phyloP scores from a whole-genome alignment of 1,140 invertebrate genomes.

The Nautilus pompilius region DNA sequence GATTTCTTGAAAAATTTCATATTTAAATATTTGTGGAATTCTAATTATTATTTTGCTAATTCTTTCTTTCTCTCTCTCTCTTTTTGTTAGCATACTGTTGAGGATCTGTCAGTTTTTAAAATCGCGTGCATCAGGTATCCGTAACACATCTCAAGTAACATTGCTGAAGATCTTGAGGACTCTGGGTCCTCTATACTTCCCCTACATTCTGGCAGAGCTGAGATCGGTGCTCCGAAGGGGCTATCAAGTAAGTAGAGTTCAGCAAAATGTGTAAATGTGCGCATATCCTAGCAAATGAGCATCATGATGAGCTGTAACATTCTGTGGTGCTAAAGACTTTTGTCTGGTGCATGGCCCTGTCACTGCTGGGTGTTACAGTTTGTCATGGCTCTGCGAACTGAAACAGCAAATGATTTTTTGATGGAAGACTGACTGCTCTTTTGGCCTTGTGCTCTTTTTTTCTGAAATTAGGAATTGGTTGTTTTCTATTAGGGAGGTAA shows the following conservation, averaged over 20 bases:
- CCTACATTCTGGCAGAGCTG: constrained; percentile 76
- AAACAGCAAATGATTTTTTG: too few relatives aligned
- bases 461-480: too few relatives aligned
- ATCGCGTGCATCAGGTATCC: constrained; percentile 82
- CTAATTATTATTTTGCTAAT: constrained; percentile 7
- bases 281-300: neutral
- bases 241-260: constrained; percentile 66
- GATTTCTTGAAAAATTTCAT: too few relatives aligned
- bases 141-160: constrained; percentile 80
- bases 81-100: constrained; percentile 73
- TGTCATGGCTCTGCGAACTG: too few relatives aligned
- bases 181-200: constrained; percentile 79
- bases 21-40: neutral
- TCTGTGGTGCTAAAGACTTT: neutral
- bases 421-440: too few relatives aligned
- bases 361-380: too few relatives aligned
- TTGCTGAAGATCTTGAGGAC: constrained; percentile 83
- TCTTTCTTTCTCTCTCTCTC: constrained; percentile 3
- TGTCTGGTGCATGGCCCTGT: neutral
- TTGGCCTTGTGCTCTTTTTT: too few relatives aligned
- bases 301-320: neutral
- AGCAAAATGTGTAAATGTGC: neutral
- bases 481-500: too few relatives aligned
- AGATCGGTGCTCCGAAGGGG: constrained; percentile 77
- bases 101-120: constrained; percentile 86